Evolutionary conservation across 2,113 vertebrate genomes (phyloP).

Genomic region (Sminthopsis crassicaudata): DNA sequence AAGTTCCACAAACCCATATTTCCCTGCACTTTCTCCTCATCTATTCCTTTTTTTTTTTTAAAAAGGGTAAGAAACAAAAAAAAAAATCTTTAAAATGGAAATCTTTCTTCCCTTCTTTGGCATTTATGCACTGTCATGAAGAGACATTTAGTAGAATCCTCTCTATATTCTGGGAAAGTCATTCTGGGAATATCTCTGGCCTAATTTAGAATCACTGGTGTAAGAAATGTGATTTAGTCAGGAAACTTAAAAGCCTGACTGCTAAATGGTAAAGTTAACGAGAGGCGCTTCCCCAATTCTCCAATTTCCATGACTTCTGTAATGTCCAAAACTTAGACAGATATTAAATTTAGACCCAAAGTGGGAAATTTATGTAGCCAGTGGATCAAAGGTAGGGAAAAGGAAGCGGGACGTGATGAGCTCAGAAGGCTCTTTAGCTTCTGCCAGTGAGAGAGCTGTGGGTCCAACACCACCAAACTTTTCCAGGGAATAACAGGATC

Average conservation of each 20-base stretch:
- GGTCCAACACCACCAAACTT: neutral
- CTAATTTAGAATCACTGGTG: slow-evolving; percentile 16
- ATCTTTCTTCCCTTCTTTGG: neutral
- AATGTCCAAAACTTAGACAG: neutral
- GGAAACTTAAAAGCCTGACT: neutral
- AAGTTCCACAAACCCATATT: neutral
- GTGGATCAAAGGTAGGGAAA: neutral
- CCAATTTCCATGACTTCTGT: neutral
- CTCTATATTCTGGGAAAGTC: neutral
- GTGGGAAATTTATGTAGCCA: neutral
- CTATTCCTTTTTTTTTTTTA: neutral
- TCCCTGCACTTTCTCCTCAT: neutral
- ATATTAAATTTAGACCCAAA: neutral
- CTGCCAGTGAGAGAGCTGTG: neutral
- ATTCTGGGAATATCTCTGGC: neutral
- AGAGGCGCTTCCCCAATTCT: neutral
- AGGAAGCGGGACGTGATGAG: neutral
- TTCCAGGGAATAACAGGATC: neutral
- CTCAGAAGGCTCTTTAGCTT: neutral
- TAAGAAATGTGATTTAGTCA: slow-evolving; percentile 16
- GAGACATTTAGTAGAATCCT: neutral
- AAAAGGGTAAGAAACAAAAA: neutral
- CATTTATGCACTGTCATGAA: neutral
- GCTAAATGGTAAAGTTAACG: neutral
- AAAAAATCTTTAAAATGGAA: neutral